Conservation (phyloP, 2,888 invertebrate genomes). For the Hoplodrina blanda region DNA sequence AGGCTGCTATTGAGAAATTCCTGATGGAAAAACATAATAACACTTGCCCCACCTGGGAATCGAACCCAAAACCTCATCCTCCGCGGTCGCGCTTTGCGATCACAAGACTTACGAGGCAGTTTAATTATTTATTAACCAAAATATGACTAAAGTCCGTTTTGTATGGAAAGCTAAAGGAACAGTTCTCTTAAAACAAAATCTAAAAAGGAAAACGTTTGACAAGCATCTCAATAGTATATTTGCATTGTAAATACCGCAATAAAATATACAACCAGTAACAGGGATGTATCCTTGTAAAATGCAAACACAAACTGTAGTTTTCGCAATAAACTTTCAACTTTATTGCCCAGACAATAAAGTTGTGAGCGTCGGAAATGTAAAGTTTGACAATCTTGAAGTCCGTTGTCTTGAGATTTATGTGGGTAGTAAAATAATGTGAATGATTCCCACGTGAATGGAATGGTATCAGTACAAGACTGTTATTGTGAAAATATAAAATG, state of each 20-base stretch:
- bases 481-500: slow-evolving; percentile 42
- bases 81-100: no score
- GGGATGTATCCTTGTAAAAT: slow-evolving; percentile 38
- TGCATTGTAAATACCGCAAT: slow-evolving; percentile 61
- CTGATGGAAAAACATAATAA: no score
- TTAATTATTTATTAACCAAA: no score
- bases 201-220: slow-evolving; percentile 47
- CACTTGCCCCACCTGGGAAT: no score
- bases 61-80: no score
- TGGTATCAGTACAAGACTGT: slow-evolving; percentile 15
- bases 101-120: no score
- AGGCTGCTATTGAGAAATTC: no score
- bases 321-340: slow-evolving; percentile 52
- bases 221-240: slow-evolving; percentile 58
- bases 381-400: slow-evolving; percentile 49
- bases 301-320: slow-evolving; percentile 39
- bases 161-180: no score
- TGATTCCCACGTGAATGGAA: slow-evolving; percentile 53
- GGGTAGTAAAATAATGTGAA: slow-evolving; percentile 51
- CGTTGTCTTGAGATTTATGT: slow-evolving; percentile 53
- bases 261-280: slow-evolving; percentile 48
- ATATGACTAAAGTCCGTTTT: no score
- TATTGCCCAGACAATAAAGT: slow-evolving; percentile 48
- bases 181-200: slow-evolving; percentile 26
- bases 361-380: slow-evolving; percentile 23